Conservation (phyloP, 2,888 invertebrate genomes). For the Dicranocentrus wangi region DNA sequence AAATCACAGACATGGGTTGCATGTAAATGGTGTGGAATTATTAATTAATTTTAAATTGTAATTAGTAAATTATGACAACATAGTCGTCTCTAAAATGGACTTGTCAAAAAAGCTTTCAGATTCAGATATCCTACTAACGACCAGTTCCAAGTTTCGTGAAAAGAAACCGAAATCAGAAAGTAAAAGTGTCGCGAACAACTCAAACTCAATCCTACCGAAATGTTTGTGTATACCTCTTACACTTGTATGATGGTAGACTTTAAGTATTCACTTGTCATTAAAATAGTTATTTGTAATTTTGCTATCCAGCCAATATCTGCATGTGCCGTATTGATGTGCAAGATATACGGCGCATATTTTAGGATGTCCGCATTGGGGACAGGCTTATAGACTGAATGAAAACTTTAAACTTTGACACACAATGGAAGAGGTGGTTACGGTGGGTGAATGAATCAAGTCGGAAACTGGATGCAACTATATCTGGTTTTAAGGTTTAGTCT, state of each 20-base stretch:
- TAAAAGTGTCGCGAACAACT: neutral
- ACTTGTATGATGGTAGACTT: neutral
- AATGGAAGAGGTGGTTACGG: neutral
- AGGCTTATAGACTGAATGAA: slow-evolving; percentile 42
- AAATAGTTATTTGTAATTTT: slow-evolving; percentile 20
- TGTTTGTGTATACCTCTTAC: neutral
- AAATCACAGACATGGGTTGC: neutral
- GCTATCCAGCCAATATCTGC: neutral
- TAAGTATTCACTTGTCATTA: slow-evolving; percentile 2
- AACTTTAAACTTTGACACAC: slow-evolving; percentile 11
- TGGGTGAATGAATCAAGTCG: neutral
- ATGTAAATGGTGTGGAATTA: neutral
- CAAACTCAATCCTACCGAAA: neutral
- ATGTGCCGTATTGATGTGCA: neutral
- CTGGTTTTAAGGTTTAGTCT: slow-evolving; percentile 1
- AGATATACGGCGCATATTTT: neutral
- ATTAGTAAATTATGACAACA: neutral
- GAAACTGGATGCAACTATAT: slow-evolving; percentile 9
- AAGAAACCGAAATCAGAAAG: slow-evolving; percentile 1
- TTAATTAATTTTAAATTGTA: neutral
- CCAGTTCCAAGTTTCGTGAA: neutral
- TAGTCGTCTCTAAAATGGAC: slow-evolving; percentile 10
- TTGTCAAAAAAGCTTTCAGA: slow-evolving; percentile 18
- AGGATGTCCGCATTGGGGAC: slow-evolving; percentile 20
- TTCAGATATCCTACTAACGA: neutral